Evolutionary conservation across 2,797 vertebrate species (phyloP).

Genomic region (Monodelphis domestica): DNA sequence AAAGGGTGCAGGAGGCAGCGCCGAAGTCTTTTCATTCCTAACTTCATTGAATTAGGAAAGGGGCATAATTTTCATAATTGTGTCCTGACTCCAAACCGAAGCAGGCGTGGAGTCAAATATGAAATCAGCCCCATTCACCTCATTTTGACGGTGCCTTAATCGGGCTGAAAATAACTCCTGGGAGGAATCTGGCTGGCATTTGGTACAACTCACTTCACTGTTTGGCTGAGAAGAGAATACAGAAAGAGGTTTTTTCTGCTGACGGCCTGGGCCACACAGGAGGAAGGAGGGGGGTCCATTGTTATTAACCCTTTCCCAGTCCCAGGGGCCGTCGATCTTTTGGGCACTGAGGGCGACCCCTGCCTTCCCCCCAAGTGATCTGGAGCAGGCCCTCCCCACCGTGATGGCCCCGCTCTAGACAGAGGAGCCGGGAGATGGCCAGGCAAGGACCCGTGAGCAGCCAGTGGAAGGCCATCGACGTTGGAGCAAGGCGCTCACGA

Average conservation of each 20-base stretch:
- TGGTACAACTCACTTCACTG: slow-evolving; percentile 72
- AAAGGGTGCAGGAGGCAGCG: background rate
- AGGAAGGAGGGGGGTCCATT: background rate
- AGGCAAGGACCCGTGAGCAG: background rate
- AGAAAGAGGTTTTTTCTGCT: background rate
- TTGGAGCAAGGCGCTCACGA: background rate
- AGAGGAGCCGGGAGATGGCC: background rate
- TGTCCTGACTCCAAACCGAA: background rate
- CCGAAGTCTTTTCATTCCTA: background rate
- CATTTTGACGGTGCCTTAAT: background rate
- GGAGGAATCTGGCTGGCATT: slow-evolving; percentile 50
- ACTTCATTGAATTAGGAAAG: slow-evolving; percentile 2
- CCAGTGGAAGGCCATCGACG: background rate
- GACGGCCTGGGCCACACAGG: background rate
- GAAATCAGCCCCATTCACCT: background rate
- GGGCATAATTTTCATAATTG: background rate
- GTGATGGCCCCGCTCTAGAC: background rate
- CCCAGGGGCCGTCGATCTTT: background rate
- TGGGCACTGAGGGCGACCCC: background rate
- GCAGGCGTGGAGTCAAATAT: background rate
- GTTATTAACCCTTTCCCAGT: background rate
- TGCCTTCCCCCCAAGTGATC: background rate
- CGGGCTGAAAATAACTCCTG: background rate
- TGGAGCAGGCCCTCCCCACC: background rate
- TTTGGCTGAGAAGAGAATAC: background rate